Evolutionary conservation across 2,888 invertebrate species (phyloP), one percentile per base, ranked within the genome.

Genomic region (Sminthurides aquaticus): DNA sequence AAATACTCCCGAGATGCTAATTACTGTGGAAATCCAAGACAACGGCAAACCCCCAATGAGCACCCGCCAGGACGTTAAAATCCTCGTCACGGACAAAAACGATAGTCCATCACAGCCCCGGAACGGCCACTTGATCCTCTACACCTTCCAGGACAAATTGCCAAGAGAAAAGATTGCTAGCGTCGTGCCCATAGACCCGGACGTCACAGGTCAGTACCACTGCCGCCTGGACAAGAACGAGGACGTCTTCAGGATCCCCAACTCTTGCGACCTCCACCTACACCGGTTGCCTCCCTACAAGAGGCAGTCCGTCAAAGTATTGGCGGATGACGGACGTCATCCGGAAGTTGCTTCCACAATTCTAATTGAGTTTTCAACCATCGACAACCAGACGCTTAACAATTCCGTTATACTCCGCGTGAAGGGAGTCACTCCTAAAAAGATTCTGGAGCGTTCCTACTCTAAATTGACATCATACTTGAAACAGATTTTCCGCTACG

Each of bases 21-120:
- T 96, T 71, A 91, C 93, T 22, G 95, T 92, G 1, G n/a, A 91
- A 90, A 20, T 94, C 92, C 84, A 87, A 65, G 95, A 95, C 79
- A 89, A 90, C 27, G 94, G 94, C 1, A 84, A 81, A 70, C 89
- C 91, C 28, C 85, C 91, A 0, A 85, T 88, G 75, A 85, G 86
- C 76, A 93, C 93, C 48, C 92, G 88, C 77, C 82, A 94, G 60
- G 87, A 90, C 81, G 93, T 95, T 49, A 92, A 92, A 79, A 91
- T 95, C 20, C 88, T 90, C 60, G 89, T 95, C 69, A 81, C 92
- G 71, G 94, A 95, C 79, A 92, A 92, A 5, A 95, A 95, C 78
- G 95, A 95, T 78, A 93, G 93, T 80, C 92, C 94, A 18, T 94
- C 94, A 0, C 85, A 86, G 1, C 84, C 92, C 24, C 84, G 95